These are phyloP conservation scores for Panzeria rudis DNA, from an alignment of 2,888 invertebrate genomes.

Conservation along the genomic window DNA sequence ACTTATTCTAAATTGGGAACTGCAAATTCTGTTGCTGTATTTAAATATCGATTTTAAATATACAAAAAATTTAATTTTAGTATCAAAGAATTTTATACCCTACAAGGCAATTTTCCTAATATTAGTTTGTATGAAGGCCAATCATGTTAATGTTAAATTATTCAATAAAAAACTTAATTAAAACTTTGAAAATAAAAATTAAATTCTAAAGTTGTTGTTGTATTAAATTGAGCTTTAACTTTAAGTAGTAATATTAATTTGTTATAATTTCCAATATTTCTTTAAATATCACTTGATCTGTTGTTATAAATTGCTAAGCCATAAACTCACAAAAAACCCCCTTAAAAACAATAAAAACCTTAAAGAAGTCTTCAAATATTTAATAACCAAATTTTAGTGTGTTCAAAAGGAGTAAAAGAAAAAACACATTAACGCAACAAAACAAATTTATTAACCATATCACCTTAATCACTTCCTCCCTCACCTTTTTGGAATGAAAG, in stretches of 20 bases:
- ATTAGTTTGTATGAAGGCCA: conserved; percentile 3
- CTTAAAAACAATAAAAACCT: neutral
- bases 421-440: neutral
- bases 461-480: conserved; percentile 44
- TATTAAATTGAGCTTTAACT: conserved; percentile 4
- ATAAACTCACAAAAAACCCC: neutral
- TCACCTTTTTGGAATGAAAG: conserved; percentile 28
- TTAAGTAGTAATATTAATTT: neutral
- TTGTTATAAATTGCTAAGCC: neutral
- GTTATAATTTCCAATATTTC: neutral
- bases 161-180: neutral
- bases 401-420: conserved; percentile 47
- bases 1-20: no score
- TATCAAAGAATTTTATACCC: conserved; percentile 10
- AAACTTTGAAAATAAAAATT: neutral
- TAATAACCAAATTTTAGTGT: conserved; percentile 55
- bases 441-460: conserved; percentile 60
- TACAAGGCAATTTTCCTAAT: conserved; percentile 9
- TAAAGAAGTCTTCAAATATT: neutral
- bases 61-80: conserved; percentile 3
- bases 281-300: neutral
- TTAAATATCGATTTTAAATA: no score
- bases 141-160: conserved; percentile 6
- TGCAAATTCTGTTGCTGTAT: no score
- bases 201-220: conserved; percentile 3